Conservation (phyloP, 2,113 vertebrate genomes). For the Melanerpes aurifrons region DNA sequence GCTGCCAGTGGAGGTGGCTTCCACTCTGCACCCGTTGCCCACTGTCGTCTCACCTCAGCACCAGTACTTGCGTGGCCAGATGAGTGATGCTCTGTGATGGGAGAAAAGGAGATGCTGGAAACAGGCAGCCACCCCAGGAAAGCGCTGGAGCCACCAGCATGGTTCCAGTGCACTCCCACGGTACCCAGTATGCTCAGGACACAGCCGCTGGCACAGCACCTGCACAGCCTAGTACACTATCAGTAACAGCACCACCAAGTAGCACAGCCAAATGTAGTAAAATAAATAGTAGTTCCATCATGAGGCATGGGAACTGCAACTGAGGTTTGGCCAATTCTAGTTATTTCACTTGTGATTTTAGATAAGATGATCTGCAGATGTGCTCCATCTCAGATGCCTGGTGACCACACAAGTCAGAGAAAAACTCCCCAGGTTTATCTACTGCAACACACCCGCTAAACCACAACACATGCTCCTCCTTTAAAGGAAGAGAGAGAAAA, state of each 20-base stretch:
- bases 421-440: background rate
- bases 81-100: background rate
- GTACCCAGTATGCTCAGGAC: background rate
- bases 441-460: background rate
- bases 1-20: background rate
- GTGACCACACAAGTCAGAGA: background rate
- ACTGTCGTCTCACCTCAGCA: background rate
- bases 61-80: fast-evolving
- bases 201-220: background rate
- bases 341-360: background rate
- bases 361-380: background rate
- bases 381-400: background rate
- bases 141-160: background rate
- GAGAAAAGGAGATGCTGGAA: background rate
- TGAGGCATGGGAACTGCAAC: background rate
- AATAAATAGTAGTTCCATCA: fast-evolving
- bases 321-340: background rate
- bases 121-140: fast-evolving
- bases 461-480: background rate
- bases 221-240: fast-evolving
- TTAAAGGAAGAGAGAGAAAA: background rate
- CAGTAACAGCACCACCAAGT: background rate
- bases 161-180: fast-evolving
- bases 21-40: background rate
- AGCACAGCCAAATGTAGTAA: fast-evolving